Evolutionary conservation across 2,888 invertebrate genomes (phyloP), one percentile per base, ranked within the genome.

Genomic region (Autographa gamma): DNA sequence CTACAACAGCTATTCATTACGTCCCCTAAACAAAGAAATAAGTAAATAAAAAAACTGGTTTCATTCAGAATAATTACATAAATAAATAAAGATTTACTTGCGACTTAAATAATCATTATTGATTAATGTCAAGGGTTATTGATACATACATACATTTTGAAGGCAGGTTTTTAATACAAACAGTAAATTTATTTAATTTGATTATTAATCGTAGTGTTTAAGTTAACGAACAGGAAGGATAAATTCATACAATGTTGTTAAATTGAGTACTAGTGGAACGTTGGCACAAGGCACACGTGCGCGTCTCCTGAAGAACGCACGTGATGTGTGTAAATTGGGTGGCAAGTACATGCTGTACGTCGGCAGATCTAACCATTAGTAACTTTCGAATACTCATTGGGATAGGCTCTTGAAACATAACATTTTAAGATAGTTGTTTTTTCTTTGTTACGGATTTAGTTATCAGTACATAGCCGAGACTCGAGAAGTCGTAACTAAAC

Each of bases 291-390:
- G 34, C 71, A 70, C 77, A 80, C 74, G 77, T 80, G 80, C 67
- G 38, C 52, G 19, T 16, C 25, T 43, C 63, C 38, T 31, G 68
- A 65, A 56, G 65, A 25, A 52, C 60, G 68, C 79, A 78, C 76
- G 76, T 81, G 73, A 76, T 60, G 59, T 32, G 70, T 76, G 61
- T 75, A 70, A 76, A 72, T 81, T 81, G 52, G 69, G 68, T 72
- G 60, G 60, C 70, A 58, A 62, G 67, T 66, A 59, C 43, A 63
- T 19, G 34, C 19, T 6, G n/a, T 38, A 61, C 18, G 69, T 67
- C 67, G 60, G 68, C 68, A 62, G 66, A 71, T 64, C 59, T 59
- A 66, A 38, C 32, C 66, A 48, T 48, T 48, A 43, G n/a, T 48
- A n/a, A n/a, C 48, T 48, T 48, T 7, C n/a, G 8, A 48, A 48